Evolutionary conservation across 2,888 invertebrate genomes (phyloP).

Genomic region (Drosophila anomelani): DNA sequence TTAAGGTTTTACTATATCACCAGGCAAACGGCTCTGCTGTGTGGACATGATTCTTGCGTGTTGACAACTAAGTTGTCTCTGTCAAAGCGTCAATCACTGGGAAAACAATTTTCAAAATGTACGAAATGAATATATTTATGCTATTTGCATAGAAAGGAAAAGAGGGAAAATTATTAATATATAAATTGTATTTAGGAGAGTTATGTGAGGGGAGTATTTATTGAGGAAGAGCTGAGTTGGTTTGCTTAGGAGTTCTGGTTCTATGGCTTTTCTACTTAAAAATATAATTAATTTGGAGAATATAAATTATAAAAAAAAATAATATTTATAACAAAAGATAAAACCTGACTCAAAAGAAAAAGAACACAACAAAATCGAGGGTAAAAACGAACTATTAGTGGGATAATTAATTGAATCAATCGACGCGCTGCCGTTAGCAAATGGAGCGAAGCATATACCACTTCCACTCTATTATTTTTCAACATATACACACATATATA

Average conservation of each 20-base stretch:
- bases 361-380: slow-evolving; percentile 1
- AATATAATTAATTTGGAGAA: no score
- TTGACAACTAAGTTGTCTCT: slow-evolving; percentile 47
- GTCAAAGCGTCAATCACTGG: slow-evolving; percentile 46
- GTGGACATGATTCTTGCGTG: slow-evolving; percentile 44
- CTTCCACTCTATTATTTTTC: slow-evolving; percentile 1
- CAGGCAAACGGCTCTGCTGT: neutral
- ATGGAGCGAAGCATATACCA: slow-evolving; percentile 41
- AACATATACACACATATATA: neutral
- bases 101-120: slow-evolving; percentile 37
- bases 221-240: no score
- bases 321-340: slow-evolving; percentile 21
- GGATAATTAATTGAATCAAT: slow-evolving; percentile 75
- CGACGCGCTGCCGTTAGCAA: slow-evolving; percentile 55
- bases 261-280: no score
- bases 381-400: slow-evolving; percentile 65
- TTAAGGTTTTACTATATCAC: slow-evolving; percentile 2
- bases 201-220: neutral
- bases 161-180: slow-evolving; percentile 45
- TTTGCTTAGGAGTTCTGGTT: neutral
- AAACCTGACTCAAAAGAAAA: slow-evolving; percentile 16
- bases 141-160: slow-evolving; percentile 25
- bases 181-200: neutral
- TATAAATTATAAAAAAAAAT: slow-evolving; percentile 54
- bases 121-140: slow-evolving; percentile 15